These are phyloP conservation scores for Anorthoa munda DNA, from an alignment of 2,888 invertebrate species.

Conservation along the genomic window DNA sequence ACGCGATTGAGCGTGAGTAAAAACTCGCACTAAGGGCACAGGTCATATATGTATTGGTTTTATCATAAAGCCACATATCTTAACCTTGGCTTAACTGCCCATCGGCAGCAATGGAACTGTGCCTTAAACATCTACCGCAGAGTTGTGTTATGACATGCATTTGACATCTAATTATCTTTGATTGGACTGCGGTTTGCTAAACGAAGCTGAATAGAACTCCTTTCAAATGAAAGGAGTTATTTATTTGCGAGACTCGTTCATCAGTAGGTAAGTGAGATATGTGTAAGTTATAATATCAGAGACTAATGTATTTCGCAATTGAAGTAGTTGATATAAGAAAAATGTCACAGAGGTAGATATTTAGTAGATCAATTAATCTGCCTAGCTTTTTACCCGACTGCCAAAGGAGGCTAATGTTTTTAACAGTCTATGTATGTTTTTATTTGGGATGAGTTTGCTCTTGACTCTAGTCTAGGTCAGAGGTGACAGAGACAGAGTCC, in stretches of 20 bases:
- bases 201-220: conserved; percentile 20
- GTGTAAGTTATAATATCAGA: background rate
- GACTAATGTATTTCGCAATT: background rate
- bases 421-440: too few species aligned
- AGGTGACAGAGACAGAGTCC: too few species aligned
- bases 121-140: conserved; percentile 36
- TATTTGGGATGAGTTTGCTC: too few species aligned
- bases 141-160: conserved; percentile 37
- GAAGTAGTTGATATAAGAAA: background rate
- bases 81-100: too few species aligned
- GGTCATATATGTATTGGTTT: background rate
- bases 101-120: conserved; percentile 9
- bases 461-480: too few species aligned
- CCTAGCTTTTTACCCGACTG: too few species aligned
- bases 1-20: too few species aligned
- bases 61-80: background rate
- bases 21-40: too few species aligned
- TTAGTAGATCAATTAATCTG: too few species aligned
- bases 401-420: too few species aligned
- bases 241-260: background rate
- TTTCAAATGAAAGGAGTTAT: conserved; percentile 23
- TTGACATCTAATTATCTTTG: conserved; percentile 53
- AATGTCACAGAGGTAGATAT: background rate
- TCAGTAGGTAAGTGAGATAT: background rate
- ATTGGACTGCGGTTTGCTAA: conserved; percentile 44